Evolutionary conservation across 2,797 vertebrate genomes (phyloP), one percentile per base, ranked within the genome.

Genomic region (Melanotaenia maccullochi): DNA sequence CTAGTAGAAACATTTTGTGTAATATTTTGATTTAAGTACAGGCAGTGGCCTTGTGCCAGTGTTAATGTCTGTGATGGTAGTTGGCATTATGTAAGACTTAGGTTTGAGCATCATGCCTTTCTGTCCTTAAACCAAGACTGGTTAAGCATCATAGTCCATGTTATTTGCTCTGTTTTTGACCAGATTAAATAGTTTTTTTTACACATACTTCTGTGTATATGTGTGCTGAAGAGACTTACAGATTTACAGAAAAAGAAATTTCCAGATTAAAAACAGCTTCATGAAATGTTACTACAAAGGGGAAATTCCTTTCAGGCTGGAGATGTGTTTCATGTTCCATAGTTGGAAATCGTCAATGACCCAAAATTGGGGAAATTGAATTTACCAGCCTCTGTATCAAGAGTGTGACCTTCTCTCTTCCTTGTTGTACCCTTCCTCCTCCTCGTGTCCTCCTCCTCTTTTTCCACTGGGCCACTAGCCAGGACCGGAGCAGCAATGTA

Each of bases 391-490:
- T 70, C 77, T 65, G 51, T 85, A 78, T 85, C 78, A 71, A 20
- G 55, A 22, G 73, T 75, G 65, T 86, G 84, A 90, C 88, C 84
- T 89, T 90, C 71, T 82, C 81, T 78, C 82, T 88, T 87, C 79
- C 75, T 84, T 75, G 71, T 82, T 84, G 82, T 86, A 74, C 79
- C 68, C 78, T 81, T 84, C 79, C 82, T 85, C 51, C 71, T 85
- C 69, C 60, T 84, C 68, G 30, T 73, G 73, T 85, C 72, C 82
- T 85, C 83, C 86, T 79, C 85, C 80, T 90, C 84, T 89, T 88
- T 91, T 88, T 86, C 87, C 90, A 92, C 73, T 81, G 86, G 88
- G 86, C 80, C 0, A 56, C 63, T 18, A 32, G 80, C 88, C 90
- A 87, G 83, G 69, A 78, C 73, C 60, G 7, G 68, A 84, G 86